These are phyloP conservation scores for Drosophila equinoxialis DNA, from an alignment of 1,140 invertebrate species.

Conservation along the genomic window DNA sequence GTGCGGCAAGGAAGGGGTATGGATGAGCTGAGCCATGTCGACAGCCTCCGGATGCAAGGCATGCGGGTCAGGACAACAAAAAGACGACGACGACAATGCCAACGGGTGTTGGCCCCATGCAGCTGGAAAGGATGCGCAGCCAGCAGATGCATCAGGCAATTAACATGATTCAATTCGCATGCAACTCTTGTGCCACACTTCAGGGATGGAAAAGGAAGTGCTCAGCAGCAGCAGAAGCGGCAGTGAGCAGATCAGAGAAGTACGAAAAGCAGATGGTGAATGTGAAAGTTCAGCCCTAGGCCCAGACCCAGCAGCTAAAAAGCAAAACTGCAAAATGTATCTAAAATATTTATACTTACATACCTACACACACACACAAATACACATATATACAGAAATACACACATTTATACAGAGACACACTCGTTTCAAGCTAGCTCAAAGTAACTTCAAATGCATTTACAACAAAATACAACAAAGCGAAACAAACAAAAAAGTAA, in stretches of 20 bases:
- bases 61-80: constrained; percentile 47
- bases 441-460: constrained; percentile 76
- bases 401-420: constrained; percentile 27
- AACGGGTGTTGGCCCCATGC: constrained; percentile 49
- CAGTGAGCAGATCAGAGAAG: neutral
- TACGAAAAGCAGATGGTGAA: constrained; percentile 25
- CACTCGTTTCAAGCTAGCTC: constrained; percentile 71
- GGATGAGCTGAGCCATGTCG: neutral
- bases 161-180: constrained; percentile 79
- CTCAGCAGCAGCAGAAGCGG: constrained; percentile 21
- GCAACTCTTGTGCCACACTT: constrained; percentile 76
- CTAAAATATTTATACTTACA: constrained; percentile 62
- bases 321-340: constrained; percentile 68
- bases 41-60: constrained; percentile 23
- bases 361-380: constrained; percentile 15
- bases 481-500: constrained; percentile 19
- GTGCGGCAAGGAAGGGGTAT: neutral
- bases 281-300: constrained; percentile 58
- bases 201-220: constrained; percentile 45
- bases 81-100: constrained; percentile 43
- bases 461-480: constrained; percentile 44
- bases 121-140: constrained; percentile 40
- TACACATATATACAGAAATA: constrained; percentile 38
- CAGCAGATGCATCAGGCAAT: constrained; percentile 72
- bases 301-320: constrained; percentile 56